These are phyloP conservation scores for Marmota flaviventris DNA, from an alignment of 2,113 vertebrate genomes.

Conservation along the genomic window DNA sequence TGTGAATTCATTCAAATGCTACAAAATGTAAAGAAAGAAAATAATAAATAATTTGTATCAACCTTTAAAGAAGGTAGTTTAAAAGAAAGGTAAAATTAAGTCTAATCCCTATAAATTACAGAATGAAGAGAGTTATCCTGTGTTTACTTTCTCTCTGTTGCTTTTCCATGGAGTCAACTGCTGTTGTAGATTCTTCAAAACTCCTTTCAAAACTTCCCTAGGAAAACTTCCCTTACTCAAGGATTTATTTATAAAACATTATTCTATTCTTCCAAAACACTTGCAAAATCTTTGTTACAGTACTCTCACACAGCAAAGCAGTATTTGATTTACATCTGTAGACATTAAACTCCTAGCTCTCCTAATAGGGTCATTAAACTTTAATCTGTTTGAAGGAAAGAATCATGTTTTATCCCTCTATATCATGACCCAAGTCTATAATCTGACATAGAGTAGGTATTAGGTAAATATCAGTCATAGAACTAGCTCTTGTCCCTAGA, in stretches of 20 bases:
- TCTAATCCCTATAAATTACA: background rate
- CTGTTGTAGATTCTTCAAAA: background rate
- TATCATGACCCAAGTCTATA: background rate
- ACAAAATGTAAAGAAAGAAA: conserved; percentile 12
- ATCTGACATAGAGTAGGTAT: background rate
- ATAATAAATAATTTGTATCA: background rate
- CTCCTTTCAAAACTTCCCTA: background rate
- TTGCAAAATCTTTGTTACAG: background rate
- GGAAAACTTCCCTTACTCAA: background rate
- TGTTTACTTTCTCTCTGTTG: background rate
- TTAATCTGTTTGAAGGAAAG: background rate
- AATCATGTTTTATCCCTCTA: background rate
- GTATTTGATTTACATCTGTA: background rate
- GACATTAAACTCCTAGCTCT: background rate
- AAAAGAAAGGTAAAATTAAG: background rate
- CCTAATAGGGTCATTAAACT: background rate
- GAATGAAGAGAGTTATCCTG: background rate
- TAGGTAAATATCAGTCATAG: background rate
- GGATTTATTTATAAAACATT: background rate
- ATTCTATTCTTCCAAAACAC: background rate
- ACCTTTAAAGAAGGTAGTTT: background rate
- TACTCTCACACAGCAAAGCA: background rate
- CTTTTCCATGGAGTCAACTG: background rate
- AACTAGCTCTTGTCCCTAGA: background rate
- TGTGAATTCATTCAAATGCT: background rate